A percentile compares a stretch with the other conserved stretches of the same genome.
These are phyloP conservation scores for Bombus superbus DNA, from an alignment of 1,140 invertebrate genomes.

Conservation along the genomic window DNA sequence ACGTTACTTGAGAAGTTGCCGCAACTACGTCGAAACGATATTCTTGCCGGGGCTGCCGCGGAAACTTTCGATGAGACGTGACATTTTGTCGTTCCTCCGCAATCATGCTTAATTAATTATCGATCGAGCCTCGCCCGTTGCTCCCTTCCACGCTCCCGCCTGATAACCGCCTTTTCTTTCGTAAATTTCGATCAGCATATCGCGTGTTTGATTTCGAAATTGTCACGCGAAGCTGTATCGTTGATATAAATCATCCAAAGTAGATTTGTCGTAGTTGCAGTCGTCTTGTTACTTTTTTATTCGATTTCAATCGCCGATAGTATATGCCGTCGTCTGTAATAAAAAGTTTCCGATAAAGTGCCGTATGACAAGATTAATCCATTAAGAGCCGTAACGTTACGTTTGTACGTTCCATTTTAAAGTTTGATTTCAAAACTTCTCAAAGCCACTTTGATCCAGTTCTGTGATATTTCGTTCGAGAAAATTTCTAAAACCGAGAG, in stretches of 20 bases:
- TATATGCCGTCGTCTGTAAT: neutral
- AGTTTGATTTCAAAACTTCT: no score
- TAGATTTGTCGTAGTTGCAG: neutral
- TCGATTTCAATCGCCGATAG: neutral
- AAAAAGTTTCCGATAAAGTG: neutral
- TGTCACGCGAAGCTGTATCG: neutral
- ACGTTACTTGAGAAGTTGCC: constrained; percentile 49
- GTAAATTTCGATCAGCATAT: constrained; percentile 15
- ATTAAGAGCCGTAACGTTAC: no score
- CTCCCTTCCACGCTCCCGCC: constrained; percentile 8
- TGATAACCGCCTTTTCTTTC: neutral
- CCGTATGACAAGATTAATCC: neutral
- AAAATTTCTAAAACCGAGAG: neutral
- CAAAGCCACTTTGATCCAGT: neutral
- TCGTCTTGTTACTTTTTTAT: neutral
- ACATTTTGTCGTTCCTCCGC: constrained; percentile 57
- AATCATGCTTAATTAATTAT: constrained; percentile 67
- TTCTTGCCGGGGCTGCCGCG: constrained; percentile 46
- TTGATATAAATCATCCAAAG: neutral
- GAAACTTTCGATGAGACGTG: constrained; percentile 55
- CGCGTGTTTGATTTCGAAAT: constrained; percentile 5
- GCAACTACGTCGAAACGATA: constrained; percentile 51
- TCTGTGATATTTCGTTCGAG: neutral
- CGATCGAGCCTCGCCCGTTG: constrained; percentile 38
- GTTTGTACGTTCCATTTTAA: no score